Conservation (phyloP, 1,140 invertebrate species). For the Hyphantria cunea region DNA sequence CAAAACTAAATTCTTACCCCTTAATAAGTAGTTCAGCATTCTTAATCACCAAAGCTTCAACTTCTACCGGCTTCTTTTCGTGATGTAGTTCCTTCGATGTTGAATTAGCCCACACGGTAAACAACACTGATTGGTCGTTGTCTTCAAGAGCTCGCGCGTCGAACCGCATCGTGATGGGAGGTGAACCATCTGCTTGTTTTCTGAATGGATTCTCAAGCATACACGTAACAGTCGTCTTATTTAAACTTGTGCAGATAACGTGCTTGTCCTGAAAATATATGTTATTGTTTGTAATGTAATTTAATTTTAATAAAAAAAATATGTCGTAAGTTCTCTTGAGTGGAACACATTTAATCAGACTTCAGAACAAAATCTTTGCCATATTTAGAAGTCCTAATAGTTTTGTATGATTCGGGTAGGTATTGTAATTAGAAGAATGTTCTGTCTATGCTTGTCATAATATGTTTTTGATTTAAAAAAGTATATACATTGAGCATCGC, state of each 20-base stretch:
- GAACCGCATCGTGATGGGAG: constrained; percentile 88
- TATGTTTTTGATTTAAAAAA: too few relatives aligned
- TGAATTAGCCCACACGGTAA: constrained; percentile 92
- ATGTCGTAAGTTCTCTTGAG: too few relatives aligned
- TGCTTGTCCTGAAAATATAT: constrained; percentile 77
- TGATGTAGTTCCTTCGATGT: constrained; percentile 87
- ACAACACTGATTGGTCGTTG: constrained; percentile 86
- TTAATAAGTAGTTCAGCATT: constrained; percentile 91
- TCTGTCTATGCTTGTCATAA: too few relatives aligned
- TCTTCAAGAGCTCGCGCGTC: constrained; percentile 89
- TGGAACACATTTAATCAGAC: too few relatives aligned
- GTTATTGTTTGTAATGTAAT: too few relatives aligned
- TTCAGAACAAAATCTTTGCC: too few relatives aligned
- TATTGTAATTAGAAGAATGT: too few relatives aligned
- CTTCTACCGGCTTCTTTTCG: constrained; percentile 80
- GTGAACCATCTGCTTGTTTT: constrained; percentile 79
- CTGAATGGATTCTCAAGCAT: constrained; percentile 95
- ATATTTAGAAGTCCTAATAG: too few relatives aligned
- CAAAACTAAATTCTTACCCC: too few relatives aligned
- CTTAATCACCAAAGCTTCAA: constrained; percentile 88
- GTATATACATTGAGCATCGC: too few relatives aligned
- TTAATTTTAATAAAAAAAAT: too few relatives aligned
- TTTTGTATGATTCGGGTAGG: too few relatives aligned
- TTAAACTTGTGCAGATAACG: constrained; percentile 87
- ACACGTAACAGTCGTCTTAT: constrained; percentile 89